Conservation (phyloP, 2,888 invertebrate species). For the Lucinisca nassula region DNA sequence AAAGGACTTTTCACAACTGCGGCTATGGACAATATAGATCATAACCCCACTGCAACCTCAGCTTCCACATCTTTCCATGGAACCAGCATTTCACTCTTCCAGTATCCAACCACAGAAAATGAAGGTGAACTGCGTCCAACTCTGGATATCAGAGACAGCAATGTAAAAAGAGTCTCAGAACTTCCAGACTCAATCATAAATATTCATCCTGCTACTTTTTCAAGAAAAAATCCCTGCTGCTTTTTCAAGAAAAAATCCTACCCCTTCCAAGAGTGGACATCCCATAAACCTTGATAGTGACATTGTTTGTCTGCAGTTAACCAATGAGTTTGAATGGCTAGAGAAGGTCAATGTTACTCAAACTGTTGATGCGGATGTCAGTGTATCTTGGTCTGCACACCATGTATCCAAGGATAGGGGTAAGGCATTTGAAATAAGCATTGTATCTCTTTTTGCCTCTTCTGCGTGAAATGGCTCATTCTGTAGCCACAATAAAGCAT, state of each 20-base stretch:
- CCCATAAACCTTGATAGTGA: too few relatives aligned
- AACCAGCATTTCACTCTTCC: conserved; percentile 51
- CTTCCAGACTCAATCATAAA: conserved; percentile 34
- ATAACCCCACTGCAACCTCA: conserved; percentile 67
- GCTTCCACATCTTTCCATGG: conserved; percentile 51
- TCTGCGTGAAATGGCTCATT: conserved; percentile 19
- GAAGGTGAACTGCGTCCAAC: conserved; percentile 15
- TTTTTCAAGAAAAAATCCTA: not conserved
- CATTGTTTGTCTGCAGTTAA: too few relatives aligned
- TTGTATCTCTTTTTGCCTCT: conserved; percentile 31
- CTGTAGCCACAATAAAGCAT: conserved; percentile 25
- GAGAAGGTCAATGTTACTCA: not conserved
- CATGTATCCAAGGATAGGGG: not conserved
- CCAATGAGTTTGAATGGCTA: too few relatives aligned
- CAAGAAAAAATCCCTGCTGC: not conserved
- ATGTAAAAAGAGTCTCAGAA: conserved; percentile 33
- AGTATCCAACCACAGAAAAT: conserved; percentile 34
- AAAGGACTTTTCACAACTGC: conserved; percentile 69
- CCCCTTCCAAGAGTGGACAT: not conserved
- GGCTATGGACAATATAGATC: conserved; percentile 74
- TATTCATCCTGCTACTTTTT: conserved; percentile 20
- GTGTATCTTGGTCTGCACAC: not conserved
- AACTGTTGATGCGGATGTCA: not conserved
- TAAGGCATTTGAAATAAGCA: conserved; percentile 2
- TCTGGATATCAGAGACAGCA: not conserved